A percentile compares a stretch with the other conserved stretches of the same genome.
Conservation (phyloP, 2,113 vertebrate species). For the Ranitomeya imitator region DNA sequence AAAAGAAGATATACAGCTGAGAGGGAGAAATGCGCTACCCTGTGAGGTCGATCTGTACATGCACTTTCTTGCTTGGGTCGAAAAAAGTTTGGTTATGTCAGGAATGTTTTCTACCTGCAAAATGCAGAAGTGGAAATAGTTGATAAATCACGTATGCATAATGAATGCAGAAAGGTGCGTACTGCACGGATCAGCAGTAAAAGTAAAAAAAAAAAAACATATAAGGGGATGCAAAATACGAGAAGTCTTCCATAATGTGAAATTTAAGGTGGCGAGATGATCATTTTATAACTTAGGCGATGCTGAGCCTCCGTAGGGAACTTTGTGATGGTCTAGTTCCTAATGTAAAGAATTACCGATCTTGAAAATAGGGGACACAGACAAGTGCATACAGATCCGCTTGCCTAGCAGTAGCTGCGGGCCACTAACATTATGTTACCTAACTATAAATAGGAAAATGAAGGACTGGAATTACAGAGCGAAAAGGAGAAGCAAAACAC, state of each 20-base stretch:
- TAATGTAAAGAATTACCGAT: too few relatives aligned
- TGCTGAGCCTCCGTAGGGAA: neutral
- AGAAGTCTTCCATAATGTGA: neutral
- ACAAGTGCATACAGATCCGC: too few relatives aligned
- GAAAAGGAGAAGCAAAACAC: too few relatives aligned
- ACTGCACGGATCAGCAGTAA: too few relatives aligned
- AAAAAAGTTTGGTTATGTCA: constrained; percentile 6
- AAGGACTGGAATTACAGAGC: too few relatives aligned
- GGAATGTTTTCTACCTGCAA: neutral
- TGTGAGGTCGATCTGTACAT: neutral
- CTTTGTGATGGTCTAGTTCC: too few relatives aligned
- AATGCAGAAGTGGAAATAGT: neutral
- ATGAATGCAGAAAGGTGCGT: neutral
- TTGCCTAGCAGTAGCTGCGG: too few relatives aligned
- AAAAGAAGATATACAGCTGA: neutral
- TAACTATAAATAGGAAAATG: too few relatives aligned
- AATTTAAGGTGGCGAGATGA: neutral
- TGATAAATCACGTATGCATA: neutral
- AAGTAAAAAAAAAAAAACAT: neutral
- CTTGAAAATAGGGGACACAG: too few relatives aligned
- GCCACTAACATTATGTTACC: too few relatives aligned
- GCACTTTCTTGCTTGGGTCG: neutral
- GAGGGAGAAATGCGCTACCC: neutral
- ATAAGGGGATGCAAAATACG: neutral
- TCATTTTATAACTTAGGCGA: neutral